phyloP scores from a whole-genome alignment of 2,797 vertebrate genomes.

The Neosalanx taihuensis region DNA sequence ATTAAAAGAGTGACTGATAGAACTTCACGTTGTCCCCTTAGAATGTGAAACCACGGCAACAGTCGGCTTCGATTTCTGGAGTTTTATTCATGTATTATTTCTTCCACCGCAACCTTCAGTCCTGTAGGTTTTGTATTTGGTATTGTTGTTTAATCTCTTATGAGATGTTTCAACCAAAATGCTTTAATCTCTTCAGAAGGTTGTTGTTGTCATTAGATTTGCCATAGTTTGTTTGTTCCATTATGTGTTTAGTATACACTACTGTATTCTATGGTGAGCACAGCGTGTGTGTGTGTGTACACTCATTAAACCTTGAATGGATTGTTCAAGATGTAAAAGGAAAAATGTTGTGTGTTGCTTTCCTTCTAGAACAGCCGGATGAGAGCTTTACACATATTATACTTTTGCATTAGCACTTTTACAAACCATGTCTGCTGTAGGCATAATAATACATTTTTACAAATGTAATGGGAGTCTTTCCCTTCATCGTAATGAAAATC shows the following conservation, averaged over 20 bases:
- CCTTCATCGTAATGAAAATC: slow-evolving; percentile 77
- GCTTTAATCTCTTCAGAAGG: no score
- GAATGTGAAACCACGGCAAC: slow-evolving; percentile 60
- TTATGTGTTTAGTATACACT: no score
- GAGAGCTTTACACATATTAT: background rate
- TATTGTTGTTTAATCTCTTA: background rate
- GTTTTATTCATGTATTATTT: slow-evolving; percentile 13
- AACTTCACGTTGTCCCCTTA: slow-evolving; percentile 57
- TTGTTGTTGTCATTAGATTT: no score
- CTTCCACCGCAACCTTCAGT: slow-evolving; percentile 34
- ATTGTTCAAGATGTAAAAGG: no score
- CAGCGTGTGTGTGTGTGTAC: background rate
- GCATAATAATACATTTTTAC: slow-evolving; percentile 58
- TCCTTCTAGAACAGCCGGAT: background rate
- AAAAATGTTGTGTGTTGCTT: background rate
- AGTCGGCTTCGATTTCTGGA: background rate
- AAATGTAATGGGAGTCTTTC: slow-evolving; percentile 58
- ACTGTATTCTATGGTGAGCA: background rate
- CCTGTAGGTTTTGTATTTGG: background rate
- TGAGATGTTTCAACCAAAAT: no score
- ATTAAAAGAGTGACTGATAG: slow-evolving; percentile 70
- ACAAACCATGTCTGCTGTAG: slow-evolving; percentile 55
- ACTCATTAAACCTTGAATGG: no score
- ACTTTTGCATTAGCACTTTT: slow-evolving; percentile 43
- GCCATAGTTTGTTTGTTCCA: no score